Conservation (phyloP, 2,113 vertebrate genomes). For the Paramormyrops kingsleyae region DNA sequence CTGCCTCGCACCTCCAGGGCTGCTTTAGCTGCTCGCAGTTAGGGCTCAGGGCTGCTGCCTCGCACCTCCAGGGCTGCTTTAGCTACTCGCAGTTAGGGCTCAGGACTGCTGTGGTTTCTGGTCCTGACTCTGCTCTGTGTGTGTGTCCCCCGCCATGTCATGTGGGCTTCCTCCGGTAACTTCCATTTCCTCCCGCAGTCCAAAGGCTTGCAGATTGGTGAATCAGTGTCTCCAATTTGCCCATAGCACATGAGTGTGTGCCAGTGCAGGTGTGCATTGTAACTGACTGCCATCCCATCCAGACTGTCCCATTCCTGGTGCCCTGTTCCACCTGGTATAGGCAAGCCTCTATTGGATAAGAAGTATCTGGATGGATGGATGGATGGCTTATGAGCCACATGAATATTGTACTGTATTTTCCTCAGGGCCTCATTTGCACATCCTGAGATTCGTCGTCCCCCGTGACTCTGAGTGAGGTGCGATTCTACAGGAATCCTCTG, state of each 20-base stretch:
- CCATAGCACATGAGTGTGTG: not conserved
- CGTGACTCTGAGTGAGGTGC: not conserved
- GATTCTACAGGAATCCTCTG: not conserved
- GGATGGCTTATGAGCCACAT: not conserved
- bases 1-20: too few species aligned
- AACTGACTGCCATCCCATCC: not conserved
- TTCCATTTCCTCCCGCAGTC: not conserved
- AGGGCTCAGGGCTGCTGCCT: too few species aligned
- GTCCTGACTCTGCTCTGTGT: not conserved
- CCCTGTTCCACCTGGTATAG: not conserved
- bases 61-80: not conserved
- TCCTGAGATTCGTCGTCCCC: conserved; percentile 33
- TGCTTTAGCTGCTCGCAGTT: too few species aligned
- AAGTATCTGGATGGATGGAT: not conserved
- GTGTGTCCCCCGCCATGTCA: not conserved
- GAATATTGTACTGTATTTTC: not conserved
- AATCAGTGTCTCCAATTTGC: not conserved
- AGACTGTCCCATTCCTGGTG: not conserved
- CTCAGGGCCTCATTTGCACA: not conserved
- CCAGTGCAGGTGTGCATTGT: not conserved
- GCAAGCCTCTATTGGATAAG: not conserved
- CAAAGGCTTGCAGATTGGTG: not conserved
- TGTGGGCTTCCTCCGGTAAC: not conserved
- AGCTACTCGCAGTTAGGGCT: not conserved
- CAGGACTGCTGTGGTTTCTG: not conserved